phyloP scores from a whole-genome alignment of 2,113 vertebrate genomes.

The Anseranas semipalmata region DNA sequence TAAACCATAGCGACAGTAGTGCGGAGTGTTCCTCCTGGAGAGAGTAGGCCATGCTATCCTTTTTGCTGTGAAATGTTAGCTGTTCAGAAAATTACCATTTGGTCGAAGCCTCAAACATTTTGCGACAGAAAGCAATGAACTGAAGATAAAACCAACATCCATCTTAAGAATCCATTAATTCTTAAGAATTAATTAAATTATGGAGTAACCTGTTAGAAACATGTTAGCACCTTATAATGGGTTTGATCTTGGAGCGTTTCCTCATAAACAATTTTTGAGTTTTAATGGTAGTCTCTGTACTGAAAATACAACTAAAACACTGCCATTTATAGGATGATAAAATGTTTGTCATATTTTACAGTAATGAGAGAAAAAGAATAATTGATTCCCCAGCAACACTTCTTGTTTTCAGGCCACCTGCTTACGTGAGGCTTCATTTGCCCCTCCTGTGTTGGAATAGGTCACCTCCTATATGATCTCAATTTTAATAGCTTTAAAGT shows the following conservation, averaged over 20 bases:
- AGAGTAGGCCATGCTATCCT: accelerated
- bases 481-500: background rate
- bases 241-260: background rate
- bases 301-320: background rate
- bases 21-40: background rate
- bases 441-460: background rate
- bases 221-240: background rate
- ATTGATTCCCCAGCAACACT: background rate
- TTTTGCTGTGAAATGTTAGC: background rate
- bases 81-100: background rate
- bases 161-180: background rate
- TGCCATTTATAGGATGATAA: background rate
- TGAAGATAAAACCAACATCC: background rate
- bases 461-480: background rate
- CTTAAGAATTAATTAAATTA: background rate
- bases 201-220: background rate
- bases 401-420: background rate
- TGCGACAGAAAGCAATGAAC: background rate
- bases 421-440: background rate
- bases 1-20: background rate
- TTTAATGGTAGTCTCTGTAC: background rate
- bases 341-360: background rate
- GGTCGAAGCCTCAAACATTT: background rate
- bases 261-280: background rate
- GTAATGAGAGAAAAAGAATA: background rate